These are phyloP conservation scores for Euura saliciscinereae DNA, from an alignment of 1,140 invertebrate genomes.

Conservation along the genomic window DNA sequence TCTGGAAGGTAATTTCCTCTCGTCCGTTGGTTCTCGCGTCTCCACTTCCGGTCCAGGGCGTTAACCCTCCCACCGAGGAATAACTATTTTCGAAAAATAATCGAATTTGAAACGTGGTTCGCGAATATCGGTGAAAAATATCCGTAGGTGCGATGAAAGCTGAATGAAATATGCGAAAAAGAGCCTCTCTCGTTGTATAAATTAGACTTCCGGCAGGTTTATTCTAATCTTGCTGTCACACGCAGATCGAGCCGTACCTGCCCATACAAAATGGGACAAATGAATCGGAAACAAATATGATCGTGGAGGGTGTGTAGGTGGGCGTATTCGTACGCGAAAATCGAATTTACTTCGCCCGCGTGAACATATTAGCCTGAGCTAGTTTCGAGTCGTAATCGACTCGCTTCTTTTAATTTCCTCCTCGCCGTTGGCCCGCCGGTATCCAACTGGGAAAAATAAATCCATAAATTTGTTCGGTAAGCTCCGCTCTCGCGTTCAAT, in stretches of 20 bases:
- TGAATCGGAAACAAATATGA: background rate
- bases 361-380: background rate
- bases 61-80: background rate
- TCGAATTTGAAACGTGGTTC: background rate
- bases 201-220: background rate
- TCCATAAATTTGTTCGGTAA: background rate
- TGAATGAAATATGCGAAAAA: no score
- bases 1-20: background rate
- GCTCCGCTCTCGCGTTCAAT: background rate
- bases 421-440: background rate
- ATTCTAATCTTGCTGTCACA: background rate
- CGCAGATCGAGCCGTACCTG: background rate
- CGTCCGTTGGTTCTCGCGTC: constrained; percentile 6
- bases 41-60: background rate
- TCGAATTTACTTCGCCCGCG: background rate
- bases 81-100: background rate
- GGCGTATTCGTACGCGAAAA: background rate
- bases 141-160: background rate
- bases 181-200: background rate
- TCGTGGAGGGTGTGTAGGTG: background rate
- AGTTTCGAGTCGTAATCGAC: background rate
- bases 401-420: background rate
- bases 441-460: background rate
- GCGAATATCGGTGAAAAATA: background rate
- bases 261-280: background rate